Evolutionary conservation across 1,140 invertebrate species (phyloP), one percentile per base, ranked within the genome.

Genomic region (Magallana angulata): DNA sequence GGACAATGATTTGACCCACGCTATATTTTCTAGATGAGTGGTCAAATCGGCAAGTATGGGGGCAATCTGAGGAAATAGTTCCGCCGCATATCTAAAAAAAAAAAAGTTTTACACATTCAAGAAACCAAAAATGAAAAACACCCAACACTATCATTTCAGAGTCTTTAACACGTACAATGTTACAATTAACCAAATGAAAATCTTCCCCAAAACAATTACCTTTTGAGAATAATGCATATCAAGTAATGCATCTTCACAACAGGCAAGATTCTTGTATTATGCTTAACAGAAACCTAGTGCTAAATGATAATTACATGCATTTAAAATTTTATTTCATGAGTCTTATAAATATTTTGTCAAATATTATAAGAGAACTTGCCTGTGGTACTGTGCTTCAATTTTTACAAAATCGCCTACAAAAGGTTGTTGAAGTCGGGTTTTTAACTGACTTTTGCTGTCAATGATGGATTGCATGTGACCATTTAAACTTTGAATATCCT

Each of bases 381-480:
- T 92, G 88, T 93, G 92, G 62, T 92, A 91, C 57, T 90, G 90
- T n/a, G 92, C 92, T 59, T 93, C 92, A 18, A 93, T 87, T 85
- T 92, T 92, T 18, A 93, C 89, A 82, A 88, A 93, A 48, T 92
- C 91, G 16, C 92, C 92, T 36, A 92, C 91, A 90, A 91, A 92
- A 57, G 92, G 92, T 64, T 92, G 91, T 87, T 93, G 92, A 56
- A 93, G 83, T 58, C 91, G 84, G 12, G 87, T 87, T 36, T 91
- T 87, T n/a, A 93, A 59, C 76, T 88, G 89, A 57, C 91, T 89
- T 87, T 92, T 93, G 81, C 89, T 91, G 62, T 90, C 88, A n/a
- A 92, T 91, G 4, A 93, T 90, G 58, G 87, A 88, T 86, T 92
- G 90, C 11, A 93, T 84, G 83, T 93, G 91, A 30, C 84, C 90